A percentile compares a stretch with the other conserved stretches of the same genome.
These are phyloP conservation scores for Podiceps cristatus DNA, from an alignment of 2,113 vertebrate species.

Conservation along the genomic window DNA sequence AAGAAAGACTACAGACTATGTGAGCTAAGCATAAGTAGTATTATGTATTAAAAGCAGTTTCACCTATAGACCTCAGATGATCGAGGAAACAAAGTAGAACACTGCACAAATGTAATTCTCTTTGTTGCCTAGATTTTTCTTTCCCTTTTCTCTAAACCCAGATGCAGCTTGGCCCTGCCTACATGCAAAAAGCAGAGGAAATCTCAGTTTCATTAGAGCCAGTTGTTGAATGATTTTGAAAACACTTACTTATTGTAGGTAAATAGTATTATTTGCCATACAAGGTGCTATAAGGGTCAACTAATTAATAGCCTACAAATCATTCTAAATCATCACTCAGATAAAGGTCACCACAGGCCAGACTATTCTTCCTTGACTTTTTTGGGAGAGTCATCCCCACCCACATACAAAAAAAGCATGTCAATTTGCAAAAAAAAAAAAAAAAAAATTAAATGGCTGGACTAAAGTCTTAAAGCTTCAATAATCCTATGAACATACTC, in stretches of 20 bases:
- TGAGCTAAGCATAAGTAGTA: neutral
- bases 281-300: accelerated
- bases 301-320: neutral
- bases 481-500: neutral
- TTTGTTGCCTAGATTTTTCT: neutral
- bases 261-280: neutral
- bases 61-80: neutral
- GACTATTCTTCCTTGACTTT: neutral
- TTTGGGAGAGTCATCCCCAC: neutral
- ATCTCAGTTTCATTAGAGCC: neutral
- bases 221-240: neutral
- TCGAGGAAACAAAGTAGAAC: neutral
- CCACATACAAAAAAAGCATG: neutral
- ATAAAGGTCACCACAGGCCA: neutral
- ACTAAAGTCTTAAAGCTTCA: neutral
- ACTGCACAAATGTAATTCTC: neutral
- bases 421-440: neutral
- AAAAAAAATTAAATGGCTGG: neutral
- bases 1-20: neutral
- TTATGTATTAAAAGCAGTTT: neutral
- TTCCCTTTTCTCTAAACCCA: neutral
- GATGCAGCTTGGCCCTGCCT: neutral
- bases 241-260: neutral
- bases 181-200: neutral
- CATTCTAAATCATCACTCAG: neutral